Evolutionary conservation across 2,113 vertebrate genomes (phyloP).

Genomic region (Laticauda colubrina): DNA sequence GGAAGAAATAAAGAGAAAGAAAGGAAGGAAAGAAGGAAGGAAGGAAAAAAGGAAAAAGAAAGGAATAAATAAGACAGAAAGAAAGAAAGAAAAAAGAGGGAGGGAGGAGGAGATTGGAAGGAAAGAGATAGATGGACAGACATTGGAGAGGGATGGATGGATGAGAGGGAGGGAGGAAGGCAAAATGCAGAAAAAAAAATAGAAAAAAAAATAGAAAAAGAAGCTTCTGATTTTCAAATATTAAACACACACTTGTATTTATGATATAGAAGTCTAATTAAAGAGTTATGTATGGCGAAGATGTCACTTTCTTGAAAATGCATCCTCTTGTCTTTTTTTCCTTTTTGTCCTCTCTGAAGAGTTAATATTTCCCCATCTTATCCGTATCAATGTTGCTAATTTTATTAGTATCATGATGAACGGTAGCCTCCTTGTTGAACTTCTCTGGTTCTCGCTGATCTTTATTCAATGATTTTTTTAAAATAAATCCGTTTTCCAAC

Average conservation of each 20-base stretch:
- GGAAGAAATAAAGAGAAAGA: no score
- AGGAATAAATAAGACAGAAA: no score
- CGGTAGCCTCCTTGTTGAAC: background rate
- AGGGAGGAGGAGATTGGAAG: no score
- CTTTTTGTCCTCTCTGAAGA: background rate
- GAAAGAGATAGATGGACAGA: no score
- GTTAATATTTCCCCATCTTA: background rate
- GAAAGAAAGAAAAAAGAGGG: no score
- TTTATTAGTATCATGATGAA: background rate
- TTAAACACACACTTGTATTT: background rate
- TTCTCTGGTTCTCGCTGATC: background rate
- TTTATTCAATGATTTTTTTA: no score
- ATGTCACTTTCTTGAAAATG: background rate
- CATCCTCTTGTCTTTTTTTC: background rate
- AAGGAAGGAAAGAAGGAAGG: rapidly evolving
- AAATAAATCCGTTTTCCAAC: background rate
- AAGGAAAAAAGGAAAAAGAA: rapidly evolving
- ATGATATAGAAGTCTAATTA: background rate
- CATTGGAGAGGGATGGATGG: no score
- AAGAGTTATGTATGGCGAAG: background rate
- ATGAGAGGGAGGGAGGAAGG: no score
- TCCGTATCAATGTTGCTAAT: background rate
- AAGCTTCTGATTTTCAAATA: background rate
- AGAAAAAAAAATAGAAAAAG: no score
- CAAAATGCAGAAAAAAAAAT: background rate